Percentiles rank a stretch among this genome's conserved stretches.
These are phyloP conservation scores for Diorhabda elongata DNA, from an alignment of 1,140 invertebrate genomes.

Conservation along the genomic window DNA sequence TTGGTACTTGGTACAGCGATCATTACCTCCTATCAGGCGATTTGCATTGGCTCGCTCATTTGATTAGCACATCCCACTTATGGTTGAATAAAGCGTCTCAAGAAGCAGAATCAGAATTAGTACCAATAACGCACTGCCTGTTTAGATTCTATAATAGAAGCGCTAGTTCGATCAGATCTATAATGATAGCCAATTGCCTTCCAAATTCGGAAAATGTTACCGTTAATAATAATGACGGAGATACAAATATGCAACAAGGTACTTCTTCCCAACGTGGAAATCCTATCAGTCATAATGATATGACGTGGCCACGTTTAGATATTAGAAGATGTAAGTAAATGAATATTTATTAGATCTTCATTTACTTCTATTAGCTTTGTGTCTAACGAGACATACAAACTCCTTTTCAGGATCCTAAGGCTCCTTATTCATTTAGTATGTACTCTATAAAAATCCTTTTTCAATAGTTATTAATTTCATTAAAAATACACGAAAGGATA, in stretches of 20 bases:
- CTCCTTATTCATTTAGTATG: too few relatives aligned
- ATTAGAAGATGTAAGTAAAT: slow-evolving; percentile 10
- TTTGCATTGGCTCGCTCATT: slow-evolving; percentile 72
- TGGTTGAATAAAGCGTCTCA: slow-evolving; percentile 85
- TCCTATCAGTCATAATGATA: slow-evolving; percentile 53
- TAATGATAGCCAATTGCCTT: slow-evolving; percentile 70
- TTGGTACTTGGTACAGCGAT: slow-evolving; percentile 86
- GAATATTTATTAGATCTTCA: too few relatives aligned
- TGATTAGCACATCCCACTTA: slow-evolving; percentile 73
- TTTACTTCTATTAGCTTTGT: too few relatives aligned
- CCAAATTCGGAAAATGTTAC: slow-evolving; percentile 44
- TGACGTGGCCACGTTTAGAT: slow-evolving; percentile 30
- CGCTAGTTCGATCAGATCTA: slow-evolving; percentile 73
- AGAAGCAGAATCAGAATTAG: slow-evolving; percentile 74
- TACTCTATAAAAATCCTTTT: too few relatives aligned
- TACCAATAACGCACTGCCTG: slow-evolving; percentile 74
- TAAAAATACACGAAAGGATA: too few relatives aligned
- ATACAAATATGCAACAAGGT: slow-evolving; percentile 7
- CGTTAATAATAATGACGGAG: slow-evolving; percentile 39
- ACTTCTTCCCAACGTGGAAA: slow-evolving; percentile 49
- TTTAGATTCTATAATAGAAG: slow-evolving; percentile 80
- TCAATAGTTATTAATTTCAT: too few relatives aligned
- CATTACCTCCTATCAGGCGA: slow-evolving; percentile 77
- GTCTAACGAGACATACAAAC: too few relatives aligned
- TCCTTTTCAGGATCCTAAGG: too few relatives aligned